Evolutionary conservation across 2,888 invertebrate genomes (phyloP).

Genomic region (Eudemis profundana): DNA sequence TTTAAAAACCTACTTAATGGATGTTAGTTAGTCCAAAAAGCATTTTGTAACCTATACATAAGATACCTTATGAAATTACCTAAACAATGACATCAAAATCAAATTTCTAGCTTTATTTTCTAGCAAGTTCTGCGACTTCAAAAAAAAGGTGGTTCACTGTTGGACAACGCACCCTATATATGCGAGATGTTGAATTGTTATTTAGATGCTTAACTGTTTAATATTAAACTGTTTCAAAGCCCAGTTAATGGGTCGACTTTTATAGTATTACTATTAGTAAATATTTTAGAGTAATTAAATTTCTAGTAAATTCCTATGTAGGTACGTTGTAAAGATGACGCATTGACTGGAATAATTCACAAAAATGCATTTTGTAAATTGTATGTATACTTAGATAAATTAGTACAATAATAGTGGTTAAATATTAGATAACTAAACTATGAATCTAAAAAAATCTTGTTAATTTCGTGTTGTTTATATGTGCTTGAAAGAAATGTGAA

Average conservation of each 20-base stretch:
- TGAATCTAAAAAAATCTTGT: neutral
- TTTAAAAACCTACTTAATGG: too few species aligned
- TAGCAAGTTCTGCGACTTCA: too few species aligned
- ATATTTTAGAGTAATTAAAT: neutral
- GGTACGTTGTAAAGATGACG: constrained; percentile 1
- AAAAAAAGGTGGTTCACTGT: too few species aligned
- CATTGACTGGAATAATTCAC: constrained; percentile 24
- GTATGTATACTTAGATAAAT: constrained; percentile 49
- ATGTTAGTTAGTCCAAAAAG: too few species aligned
- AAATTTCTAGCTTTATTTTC: too few species aligned
- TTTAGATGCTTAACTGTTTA: constrained; percentile 49
- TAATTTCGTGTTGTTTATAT: constrained; percentile 6
- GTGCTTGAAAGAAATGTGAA: neutral
- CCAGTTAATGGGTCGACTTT: constrained; percentile 30
- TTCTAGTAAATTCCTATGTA: neutral
- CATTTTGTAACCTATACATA: too few species aligned
- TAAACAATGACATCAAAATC: too few species aligned
- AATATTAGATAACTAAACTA: constrained; percentile 12
- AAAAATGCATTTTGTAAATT: constrained; percentile 53
- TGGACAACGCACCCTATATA: too few species aligned
- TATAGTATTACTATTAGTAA: constrained; percentile 1
- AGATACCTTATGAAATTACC: too few species aligned
- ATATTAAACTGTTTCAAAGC: constrained; percentile 9
- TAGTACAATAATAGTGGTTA: constrained; percentile 67
- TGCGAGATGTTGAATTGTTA: constrained; percentile 61